These are phyloP conservation scores for Corvus hawaiiensis DNA, from an alignment of 2,113 vertebrate genomes.

Conservation along the genomic window DNA sequence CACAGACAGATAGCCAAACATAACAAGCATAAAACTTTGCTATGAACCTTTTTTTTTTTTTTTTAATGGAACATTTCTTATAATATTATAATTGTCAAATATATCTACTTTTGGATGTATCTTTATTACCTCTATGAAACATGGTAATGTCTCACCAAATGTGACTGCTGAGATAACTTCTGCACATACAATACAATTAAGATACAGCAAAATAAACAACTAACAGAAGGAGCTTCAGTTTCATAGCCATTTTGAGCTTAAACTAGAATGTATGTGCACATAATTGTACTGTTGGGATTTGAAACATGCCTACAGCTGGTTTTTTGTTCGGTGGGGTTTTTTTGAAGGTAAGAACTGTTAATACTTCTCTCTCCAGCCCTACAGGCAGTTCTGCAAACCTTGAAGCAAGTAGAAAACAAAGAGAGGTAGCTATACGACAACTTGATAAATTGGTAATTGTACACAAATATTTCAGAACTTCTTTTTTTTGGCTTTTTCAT, in stretches of 20 bases:
- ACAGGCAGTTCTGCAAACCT: not conserved
- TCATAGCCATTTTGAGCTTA: not conserved
- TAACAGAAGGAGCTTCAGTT: not conserved
- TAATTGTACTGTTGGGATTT: not conserved
- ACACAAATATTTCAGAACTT: not conserved
- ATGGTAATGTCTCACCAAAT: not conserved
- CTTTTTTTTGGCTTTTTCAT: not conserved
- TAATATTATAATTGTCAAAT: not conserved
- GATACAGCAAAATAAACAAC: not conserved
- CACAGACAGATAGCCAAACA: not conserved
- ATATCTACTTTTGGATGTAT: not conserved
- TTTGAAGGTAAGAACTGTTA: not conserved
- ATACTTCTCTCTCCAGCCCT: not conserved
- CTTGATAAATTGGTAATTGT: constrained; percentile 32
- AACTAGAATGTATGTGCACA: not conserved
- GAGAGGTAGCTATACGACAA: not conserved
- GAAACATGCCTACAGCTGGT: not conserved
- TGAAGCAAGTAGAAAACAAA: not conserved
- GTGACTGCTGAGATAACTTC: not conserved
- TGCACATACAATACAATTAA: not conserved
- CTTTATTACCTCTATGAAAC: not conserved
- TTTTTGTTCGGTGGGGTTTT: not conserved
- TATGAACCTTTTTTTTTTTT: not conserved
- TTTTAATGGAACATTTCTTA: not conserved
- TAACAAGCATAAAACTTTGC: not conserved